Conservation (phyloP, 2,797 vertebrate species). For the Hapalemur alaotrensis region DNA sequence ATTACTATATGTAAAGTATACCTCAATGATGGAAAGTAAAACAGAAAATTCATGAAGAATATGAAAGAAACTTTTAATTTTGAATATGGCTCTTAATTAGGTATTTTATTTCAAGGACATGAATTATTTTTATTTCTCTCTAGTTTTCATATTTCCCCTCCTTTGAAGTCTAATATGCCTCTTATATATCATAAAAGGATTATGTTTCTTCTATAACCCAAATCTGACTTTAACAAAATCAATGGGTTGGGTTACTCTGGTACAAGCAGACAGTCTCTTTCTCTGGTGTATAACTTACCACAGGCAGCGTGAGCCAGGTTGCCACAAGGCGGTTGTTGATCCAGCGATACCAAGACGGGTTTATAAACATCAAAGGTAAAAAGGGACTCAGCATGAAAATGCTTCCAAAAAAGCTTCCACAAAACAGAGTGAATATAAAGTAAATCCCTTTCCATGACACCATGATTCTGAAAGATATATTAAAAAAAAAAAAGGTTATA, state of each 20-base stretch:
- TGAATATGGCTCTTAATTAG: not conserved
- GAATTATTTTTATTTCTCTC: slow-evolving; percentile 27
- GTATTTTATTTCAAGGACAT: slow-evolving; percentile 18
- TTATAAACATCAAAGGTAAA: slow-evolving; percentile 95
- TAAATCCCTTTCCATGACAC: slow-evolving; percentile 94
- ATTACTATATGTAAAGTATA: not conserved
- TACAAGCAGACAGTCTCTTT: not conserved
- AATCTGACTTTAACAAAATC: not conserved
- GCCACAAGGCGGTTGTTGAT: slow-evolving; percentile 94
- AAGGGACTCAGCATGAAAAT: slow-evolving; percentile 96
- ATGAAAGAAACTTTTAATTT: not conserved
- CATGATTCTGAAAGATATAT: slow-evolving; percentile 87
- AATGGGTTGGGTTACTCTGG: not conserved
- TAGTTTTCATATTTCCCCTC: not conserved
- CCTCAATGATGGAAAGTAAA: not conserved
- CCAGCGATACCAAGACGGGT: slow-evolving; percentile 97
- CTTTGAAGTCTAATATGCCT: not conserved
- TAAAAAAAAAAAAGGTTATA: not conserved
- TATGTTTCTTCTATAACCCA: not conserved
- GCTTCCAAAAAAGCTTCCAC: slow-evolving; percentile 96
- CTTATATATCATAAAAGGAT: not conserved
- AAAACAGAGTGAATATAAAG: slow-evolving; percentile 93
- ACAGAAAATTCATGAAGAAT: slow-evolving; percentile 16
- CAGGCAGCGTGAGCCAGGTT: slow-evolving; percentile 97
- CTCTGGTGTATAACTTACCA: slow-evolving; percentile 87